phyloP scores from a whole-genome alignment of 2,797 vertebrate species.

The Argya squamiceps region DNA sequence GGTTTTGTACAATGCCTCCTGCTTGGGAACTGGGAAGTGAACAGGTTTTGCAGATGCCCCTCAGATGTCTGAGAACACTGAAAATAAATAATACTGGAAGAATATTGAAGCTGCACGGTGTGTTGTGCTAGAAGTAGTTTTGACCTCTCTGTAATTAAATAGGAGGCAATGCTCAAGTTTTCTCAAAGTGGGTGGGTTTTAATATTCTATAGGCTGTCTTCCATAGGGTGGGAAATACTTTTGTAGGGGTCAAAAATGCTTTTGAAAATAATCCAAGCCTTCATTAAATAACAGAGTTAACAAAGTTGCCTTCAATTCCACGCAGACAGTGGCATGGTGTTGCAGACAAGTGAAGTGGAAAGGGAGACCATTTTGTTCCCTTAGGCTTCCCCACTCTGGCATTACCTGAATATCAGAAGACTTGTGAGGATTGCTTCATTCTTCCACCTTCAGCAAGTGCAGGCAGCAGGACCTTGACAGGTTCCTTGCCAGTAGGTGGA shows the following conservation, averaged over 20 bases:
- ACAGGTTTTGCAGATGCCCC: neutral
- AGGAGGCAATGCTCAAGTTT: neutral
- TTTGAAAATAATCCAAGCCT: neutral
- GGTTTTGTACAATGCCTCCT: neutral
- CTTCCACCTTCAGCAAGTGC: rapidly evolving
- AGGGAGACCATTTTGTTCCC: neutral
- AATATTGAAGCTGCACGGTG: neutral
- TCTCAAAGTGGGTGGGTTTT: neutral
- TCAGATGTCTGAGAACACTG: neutral
- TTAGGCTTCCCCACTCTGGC: rapidly evolving
- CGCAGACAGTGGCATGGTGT: rapidly evolving
- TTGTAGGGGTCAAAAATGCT: neutral
- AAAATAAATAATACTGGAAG: neutral
- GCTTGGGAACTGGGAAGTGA: neutral
- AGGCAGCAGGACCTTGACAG: neutral
- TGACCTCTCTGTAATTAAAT: neutral
- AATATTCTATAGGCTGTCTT: neutral
- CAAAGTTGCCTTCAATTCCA: neutral
- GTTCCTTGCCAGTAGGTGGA: neutral
- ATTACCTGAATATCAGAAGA: neutral
- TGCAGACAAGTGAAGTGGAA: neutral
- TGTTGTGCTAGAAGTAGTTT: neutral
- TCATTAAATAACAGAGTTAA: neutral
- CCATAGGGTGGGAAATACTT: neutral
- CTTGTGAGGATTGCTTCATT: neutral